Base-by-base conservation (phyloP, 2,113 vertebrate species). In the Myiagra hebetior region DNA sequence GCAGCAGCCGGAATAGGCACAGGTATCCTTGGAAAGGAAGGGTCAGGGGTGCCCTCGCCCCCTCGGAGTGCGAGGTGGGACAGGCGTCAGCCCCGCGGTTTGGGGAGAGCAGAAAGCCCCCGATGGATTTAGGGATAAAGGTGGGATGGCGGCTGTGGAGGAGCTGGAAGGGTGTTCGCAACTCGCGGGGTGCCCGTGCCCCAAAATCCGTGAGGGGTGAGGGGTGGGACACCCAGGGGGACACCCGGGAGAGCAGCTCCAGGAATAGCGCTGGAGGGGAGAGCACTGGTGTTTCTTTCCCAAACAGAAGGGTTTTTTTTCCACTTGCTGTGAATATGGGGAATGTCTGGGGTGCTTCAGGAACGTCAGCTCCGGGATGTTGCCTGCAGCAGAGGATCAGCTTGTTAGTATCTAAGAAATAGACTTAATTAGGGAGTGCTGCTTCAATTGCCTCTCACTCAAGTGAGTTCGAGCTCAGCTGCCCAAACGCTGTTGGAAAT, bases 271-370 rank as follows among this genome's bases (percentile, higher is more conserved):
- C 7, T 0, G 2, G 12, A n/a, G 7, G n/a, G 46, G 13, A n/a
- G 13, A 18, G 37, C 62, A 0, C 2, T 7, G 7, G 4, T 1
- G 1, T 6, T 62, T 30, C 19, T 62, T 27, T 22, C 60, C 70
- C 70, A 5, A 8, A 15, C 0, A 4, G 31, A 21, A 28, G 21
- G 1, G 41, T 41, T 41, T 41, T 1, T 90, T 75, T 27, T 2
- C 68, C 12, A 0, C 31, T 59, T 24, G 3, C 2, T 0, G 1
- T 9, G 30, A 4, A 0, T 8, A 1, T 0, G 4, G 57, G 55
- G 19, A 7, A 6, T 5, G 11, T 12, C 12, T 7, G 46, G 55
- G 74, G 33, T 1, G 39, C 41, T 56, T 26, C 28, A 1, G 0
- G 12, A 28, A 1, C 2, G 7, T 5, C 59, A 15, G 68, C 17